These are phyloP conservation scores for Cistogaster globosa DNA, from an alignment of 2,888 invertebrate species.

Conservation along the genomic window DNA sequence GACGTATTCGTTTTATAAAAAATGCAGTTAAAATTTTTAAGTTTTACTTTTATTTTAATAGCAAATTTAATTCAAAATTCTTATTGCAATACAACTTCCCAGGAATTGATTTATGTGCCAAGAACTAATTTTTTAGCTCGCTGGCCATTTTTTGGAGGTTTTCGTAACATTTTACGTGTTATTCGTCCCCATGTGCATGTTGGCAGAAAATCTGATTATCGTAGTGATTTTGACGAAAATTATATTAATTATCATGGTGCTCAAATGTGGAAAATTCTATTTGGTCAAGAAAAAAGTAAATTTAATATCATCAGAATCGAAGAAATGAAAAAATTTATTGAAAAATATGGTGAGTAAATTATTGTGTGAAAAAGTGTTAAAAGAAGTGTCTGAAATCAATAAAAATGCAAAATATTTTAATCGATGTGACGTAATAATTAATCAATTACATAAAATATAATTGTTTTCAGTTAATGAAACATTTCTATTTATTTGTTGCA, in stretches of 20 bases:
- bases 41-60: slow-evolving; percentile 10
- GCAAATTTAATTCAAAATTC: not conserved
- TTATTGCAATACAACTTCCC: not conserved
- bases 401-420: too few relatives aligned
- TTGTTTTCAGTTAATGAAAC: too few relatives aligned
- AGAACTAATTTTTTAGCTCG: slow-evolving; percentile 82
- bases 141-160: slow-evolving; percentile 77
- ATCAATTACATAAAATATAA: too few relatives aligned
- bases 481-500: too few relatives aligned
- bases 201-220: slow-evolving; percentile 76
- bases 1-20: not conserved
- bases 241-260: slow-evolving; percentile 78
- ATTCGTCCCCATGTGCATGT: slow-evolving; percentile 74
- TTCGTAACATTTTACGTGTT: slow-evolving; percentile 77
- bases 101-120: slow-evolving; percentile 84
- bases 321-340: slow-evolving; percentile 74
- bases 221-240: slow-evolving; percentile 78
- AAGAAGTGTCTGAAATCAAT: too few relatives aligned
- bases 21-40: slow-evolving; percentile 28
- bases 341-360: slow-evolving; percentile 76
- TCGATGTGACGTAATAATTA: too few relatives aligned
- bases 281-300: slow-evolving; percentile 74
- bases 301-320: slow-evolving; percentile 62
- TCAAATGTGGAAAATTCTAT: slow-evolving; percentile 79
- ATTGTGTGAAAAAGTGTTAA: slow-evolving; percentile 30